Conservation (phyloP, 37 sponge, comb jelly and placozoan genomes). For the Ianthella basta region DNA sequence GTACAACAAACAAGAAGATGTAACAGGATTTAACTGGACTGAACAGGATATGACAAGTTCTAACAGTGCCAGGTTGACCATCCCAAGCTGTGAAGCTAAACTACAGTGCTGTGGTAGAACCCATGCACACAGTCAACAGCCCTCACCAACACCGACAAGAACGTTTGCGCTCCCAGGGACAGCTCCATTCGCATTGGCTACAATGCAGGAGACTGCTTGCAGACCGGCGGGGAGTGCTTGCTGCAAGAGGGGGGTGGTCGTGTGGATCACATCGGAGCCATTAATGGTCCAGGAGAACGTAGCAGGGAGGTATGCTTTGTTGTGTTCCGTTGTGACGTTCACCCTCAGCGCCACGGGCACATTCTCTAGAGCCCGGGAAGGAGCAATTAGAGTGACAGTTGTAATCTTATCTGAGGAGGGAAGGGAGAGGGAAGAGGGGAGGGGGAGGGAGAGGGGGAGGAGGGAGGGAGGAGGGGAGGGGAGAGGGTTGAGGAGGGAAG, state of each 20-base stretch:
- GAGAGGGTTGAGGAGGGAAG: neutral
- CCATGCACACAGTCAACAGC: too few species aligned
- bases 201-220: neutral
- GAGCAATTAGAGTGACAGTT: neutral
- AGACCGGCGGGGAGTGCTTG: neutral
- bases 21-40: too few species aligned
- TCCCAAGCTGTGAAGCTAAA: too few species aligned
- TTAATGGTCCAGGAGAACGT: conserved; percentile 3
- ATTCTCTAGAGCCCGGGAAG: neutral
- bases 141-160: neutral
- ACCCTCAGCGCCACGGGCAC: neutral
- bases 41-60: too few species aligned
- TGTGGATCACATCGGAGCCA: neutral
- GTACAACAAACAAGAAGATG: too few species aligned
- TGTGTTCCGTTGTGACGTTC: neutral
- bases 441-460: neutral
- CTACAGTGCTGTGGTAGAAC: too few species aligned
- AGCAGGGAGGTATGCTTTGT: neutral
- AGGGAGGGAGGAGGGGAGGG: conserved; percentile 1
- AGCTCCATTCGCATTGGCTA: conserved; percentile 6
- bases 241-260: neutral
- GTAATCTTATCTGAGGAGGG: neutral
- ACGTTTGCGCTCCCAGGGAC: neutral
- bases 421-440: neutral
- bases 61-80: too few species aligned